Percentiles rank a stretch among this genome's conserved stretches.
These are phyloP conservation scores for Echinops telfairi DNA, from an alignment of 2,113 vertebrate genomes.

Conservation along the genomic window DNA sequence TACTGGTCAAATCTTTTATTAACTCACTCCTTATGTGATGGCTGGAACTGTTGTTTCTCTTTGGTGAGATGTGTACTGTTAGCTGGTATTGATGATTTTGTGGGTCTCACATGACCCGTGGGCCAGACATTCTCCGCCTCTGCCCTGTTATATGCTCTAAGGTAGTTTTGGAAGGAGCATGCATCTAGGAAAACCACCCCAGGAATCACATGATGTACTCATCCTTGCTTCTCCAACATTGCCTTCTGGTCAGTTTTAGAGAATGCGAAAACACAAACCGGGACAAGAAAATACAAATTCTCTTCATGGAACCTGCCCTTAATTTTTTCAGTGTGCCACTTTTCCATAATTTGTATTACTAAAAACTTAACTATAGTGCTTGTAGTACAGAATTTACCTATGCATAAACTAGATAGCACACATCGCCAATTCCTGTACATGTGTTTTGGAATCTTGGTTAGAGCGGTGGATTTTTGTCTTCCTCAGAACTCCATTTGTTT, in stretches of 20 bases:
- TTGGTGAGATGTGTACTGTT: too few species aligned
- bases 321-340: neutral
- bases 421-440: neutral
- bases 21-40: too few species aligned
- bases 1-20: too few species aligned
- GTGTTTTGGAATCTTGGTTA: neutral
- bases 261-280: neutral
- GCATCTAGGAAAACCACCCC: fast-evolving
- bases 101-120: too few species aligned
- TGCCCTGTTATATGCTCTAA: fast-evolving
- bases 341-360: neutral
- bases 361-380: fast-evolving
- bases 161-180: fast-evolving
- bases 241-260: neutral
- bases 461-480: neutral
- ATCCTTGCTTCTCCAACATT: neutral
- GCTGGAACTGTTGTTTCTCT: too few species aligned
- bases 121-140: too few species aligned
- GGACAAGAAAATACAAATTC: neutral
- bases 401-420: fast-evolving
- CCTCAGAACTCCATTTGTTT: neutral
- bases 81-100: too few species aligned
- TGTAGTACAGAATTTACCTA: fast-evolving
- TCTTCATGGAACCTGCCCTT: neutral
- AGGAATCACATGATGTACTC: neutral